Evolutionary conservation across 2,888 invertebrate genomes (phyloP).

Genomic region (Microchrysa polita): DNA sequence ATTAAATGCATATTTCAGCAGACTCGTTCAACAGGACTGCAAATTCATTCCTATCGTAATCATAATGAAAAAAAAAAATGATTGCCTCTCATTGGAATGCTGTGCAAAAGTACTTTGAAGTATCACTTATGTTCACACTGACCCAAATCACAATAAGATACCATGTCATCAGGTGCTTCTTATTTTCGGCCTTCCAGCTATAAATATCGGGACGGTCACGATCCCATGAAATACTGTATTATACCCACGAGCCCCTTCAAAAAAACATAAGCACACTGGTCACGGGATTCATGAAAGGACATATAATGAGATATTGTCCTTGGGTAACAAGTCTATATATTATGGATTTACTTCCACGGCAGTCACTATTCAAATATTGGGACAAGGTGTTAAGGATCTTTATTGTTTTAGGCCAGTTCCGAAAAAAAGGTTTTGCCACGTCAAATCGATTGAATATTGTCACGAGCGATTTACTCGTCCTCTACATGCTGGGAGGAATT

Average conservation of each 20-base stretch:
- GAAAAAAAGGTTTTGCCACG: not conserved
- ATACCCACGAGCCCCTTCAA: not conserved
- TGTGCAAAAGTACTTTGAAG: too few species aligned
- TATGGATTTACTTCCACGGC: not conserved
- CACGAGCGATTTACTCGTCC: too few species aligned
- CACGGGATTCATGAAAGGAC: not conserved
- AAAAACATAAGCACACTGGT: not conserved
- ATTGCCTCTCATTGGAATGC: too few species aligned
- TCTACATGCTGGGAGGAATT: too few species aligned
- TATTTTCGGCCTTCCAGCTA: not conserved
- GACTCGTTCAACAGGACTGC: not conserved
- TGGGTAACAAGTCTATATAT: not conserved
- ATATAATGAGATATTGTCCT: not conserved
- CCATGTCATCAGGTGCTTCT: too few species aligned
- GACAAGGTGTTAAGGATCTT: conserved; percentile 3
- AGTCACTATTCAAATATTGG: conserved; percentile 9
- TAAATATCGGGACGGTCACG: not conserved
- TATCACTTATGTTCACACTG: too few species aligned
- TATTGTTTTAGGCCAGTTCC: not conserved
- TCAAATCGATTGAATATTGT: too few species aligned
- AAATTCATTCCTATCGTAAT: too few species aligned
- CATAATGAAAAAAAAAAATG: too few species aligned
- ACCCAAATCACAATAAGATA: too few species aligned
- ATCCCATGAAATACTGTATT: not conserved
- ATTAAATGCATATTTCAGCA: not conserved